Evolutionary conservation across 1,140 invertebrate species (phyloP).

Genomic region (Drosophila melanogaster): Release_6_plus_ISO1_MT NT_037436.4:15393501-15394000

Average conservation of each 20-base stretch:
- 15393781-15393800: no score
- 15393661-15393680: no score
- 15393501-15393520: slow-evolving; percentile 33
- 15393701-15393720: no score
- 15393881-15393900: slow-evolving; percentile 66
- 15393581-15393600: slow-evolving; percentile 49
- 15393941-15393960: slow-evolving; percentile 77
- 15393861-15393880: slow-evolving; percentile 56
- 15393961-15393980: slow-evolving; percentile 78
- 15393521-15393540: neutral
- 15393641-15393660: no score
- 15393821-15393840: neutral
- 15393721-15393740: no score
- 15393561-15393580: slow-evolving; percentile 33
- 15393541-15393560: neutral
- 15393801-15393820: no score
- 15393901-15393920: slow-evolving; percentile 33
- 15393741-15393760: no score
- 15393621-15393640: neutral
- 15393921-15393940: slow-evolving; percentile 34
- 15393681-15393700: no score
- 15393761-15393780: no score
- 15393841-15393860: neutral
- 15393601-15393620: slow-evolving; percentile 49
- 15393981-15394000: slow-evolving; percentile 81